These are phyloP conservation scores for Amphimallon solstitiale DNA, from an alignment of 2,888 invertebrate genomes.

Conservation along the genomic window DNA sequence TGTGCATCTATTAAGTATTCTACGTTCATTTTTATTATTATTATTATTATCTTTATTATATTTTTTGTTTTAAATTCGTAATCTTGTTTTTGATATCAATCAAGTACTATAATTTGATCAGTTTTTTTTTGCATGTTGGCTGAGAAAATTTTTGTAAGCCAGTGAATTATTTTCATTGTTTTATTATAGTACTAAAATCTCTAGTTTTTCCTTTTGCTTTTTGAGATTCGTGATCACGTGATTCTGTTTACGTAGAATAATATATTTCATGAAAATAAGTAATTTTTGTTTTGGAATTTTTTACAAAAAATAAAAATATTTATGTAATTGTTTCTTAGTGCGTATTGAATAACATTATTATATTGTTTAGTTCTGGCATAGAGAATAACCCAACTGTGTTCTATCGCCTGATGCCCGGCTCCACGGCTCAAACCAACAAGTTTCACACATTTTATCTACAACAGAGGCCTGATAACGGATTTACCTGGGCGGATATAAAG, in stretches of 20 bases:
- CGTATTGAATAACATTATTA: background rate
- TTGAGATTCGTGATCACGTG: conserved; percentile 42
- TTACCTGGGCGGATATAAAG: conserved; percentile 95
- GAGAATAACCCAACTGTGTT: conserved; percentile 96
- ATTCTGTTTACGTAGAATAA: conserved; percentile 34
- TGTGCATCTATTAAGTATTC: conserved; percentile 44
- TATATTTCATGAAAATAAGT: background rate
- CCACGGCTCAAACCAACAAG: conserved; percentile 96
- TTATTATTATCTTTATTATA: too few species aligned
- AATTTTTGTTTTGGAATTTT: conserved; percentile 22
- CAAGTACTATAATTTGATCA: background rate
- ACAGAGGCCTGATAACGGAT: conserved; percentile 91
- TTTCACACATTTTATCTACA: conserved; percentile 95
- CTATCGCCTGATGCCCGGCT: conserved; percentile 94
- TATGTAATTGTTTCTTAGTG: background rate
- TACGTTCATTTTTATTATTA: too few species aligned
- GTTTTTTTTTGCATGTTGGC: conserved; percentile 55
- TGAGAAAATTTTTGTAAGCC: conserved; percentile 61
- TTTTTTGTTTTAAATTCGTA: too few species aligned
- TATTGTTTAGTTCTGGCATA: conserved; percentile 84
- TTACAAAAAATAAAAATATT: background rate
- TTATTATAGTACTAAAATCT: conserved; percentile 48
- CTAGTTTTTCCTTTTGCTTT: conserved; percentile 49
- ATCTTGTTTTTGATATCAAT: too few species aligned
- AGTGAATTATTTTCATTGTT: conserved; percentile 54